Percentiles rank a stretch among this genome's conserved stretches.
phyloP scores from a whole-genome alignment of 1,140 invertebrate genomes.

The Archivesica marissinica region DNA sequence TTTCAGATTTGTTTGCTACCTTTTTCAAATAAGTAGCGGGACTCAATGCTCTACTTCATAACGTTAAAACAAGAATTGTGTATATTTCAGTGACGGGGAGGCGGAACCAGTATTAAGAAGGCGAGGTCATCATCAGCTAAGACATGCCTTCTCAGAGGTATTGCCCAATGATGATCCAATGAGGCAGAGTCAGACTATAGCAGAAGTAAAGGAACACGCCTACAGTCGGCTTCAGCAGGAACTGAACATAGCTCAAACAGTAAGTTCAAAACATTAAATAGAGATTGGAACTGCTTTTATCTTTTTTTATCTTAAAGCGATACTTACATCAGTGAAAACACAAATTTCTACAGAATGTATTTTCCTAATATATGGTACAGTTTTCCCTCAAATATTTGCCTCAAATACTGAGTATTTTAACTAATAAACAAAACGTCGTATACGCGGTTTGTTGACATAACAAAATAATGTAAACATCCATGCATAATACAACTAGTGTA shows the following conservation, averaged over 20 bases:
- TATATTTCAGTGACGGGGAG: slow-evolving; percentile 56
- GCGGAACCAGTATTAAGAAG: slow-evolving; percentile 32
- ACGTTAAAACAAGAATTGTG: not conserved
- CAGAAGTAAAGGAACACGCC: slow-evolving; percentile 87
- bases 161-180: slow-evolving; percentile 65
- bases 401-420: too few relatives aligned
- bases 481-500: too few relatives aligned
- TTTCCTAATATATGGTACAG: too few relatives aligned
- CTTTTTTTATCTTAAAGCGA: not conserved
- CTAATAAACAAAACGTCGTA: too few relatives aligned
- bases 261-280: slow-evolving; percentile 64
- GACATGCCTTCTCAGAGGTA: slow-evolving; percentile 77
- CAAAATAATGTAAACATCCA: too few relatives aligned
- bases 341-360: too few relatives aligned
- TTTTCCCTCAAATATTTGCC: too few relatives aligned
- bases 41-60: not conserved
- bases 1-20: not conserved
- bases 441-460: too few relatives aligned
- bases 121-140: slow-evolving; percentile 19
- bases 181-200: slow-evolving; percentile 83
- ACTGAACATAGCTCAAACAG: slow-evolving; percentile 87
- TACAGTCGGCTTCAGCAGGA: slow-evolving; percentile 88
- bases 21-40: not conserved
- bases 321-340: too few relatives aligned
- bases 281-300: not conserved